Base-by-base conservation (phyloP, 1,140 invertebrate genomes). In the Vanessa tameamea region DNA sequence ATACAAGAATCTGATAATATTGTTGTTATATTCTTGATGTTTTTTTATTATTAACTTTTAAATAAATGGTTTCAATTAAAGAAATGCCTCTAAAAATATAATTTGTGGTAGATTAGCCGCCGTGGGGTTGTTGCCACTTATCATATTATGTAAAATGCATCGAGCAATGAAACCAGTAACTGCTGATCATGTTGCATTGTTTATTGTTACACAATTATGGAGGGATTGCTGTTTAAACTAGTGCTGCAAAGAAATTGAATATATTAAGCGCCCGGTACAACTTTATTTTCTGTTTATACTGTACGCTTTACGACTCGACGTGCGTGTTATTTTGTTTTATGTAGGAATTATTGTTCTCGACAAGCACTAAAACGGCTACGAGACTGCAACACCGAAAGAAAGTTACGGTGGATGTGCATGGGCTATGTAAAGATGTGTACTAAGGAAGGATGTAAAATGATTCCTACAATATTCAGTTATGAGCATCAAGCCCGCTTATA, bases 291-390 rank as follows among this genome's bases (percentile, higher is more conserved):
- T 65, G 77, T 88, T 87, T 87, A 87, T 83, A 81, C 72, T 76
- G 78, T 78, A 73, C 68, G 78, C 71, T 89, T 88, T 89, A 88
- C 79, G 84, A 86, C 78, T 75, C 69, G 66, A 77, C 77, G 83
- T 84, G 84, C 84, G 84, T 88, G 84, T 80, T 88, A 81, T 85
- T 88, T 87, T 86, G 82, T 81, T 87, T 87, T 85, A 87, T 81
- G 83, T 73, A 67, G 74, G 82, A 78, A 85, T 85, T 85, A 83
- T 81, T 83, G 66, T 76, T 72, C 72, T 82, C 67, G 53, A 53
- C 73, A 78, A 66, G 73, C 69, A 82, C 73, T 81, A 80, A 80
- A 80, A 78, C 64, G 66, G 66, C 68, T 79, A 71, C 64, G 61
- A 78, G 63, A 76, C 75, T 80, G 77, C 76, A 75, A 77, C 78